phyloP scores from a whole-genome alignment of 2,888 invertebrate species.

The Megamerina dolium region DNA sequence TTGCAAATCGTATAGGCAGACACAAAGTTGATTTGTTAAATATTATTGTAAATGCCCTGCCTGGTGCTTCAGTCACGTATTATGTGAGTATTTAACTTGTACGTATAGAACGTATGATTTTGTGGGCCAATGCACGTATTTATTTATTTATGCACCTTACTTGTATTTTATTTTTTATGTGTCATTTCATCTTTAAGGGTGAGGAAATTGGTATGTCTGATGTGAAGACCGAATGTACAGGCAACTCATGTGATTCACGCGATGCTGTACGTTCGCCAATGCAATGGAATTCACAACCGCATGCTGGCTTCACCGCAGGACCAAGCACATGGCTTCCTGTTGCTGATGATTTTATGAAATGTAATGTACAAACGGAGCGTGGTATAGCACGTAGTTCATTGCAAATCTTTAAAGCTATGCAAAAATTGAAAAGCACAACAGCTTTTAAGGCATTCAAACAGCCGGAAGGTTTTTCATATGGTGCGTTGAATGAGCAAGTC shows the following conservation, averaged over 20 bases:
- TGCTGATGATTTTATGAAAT: slow-evolving; percentile 54
- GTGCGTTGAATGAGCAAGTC: slow-evolving; percentile 35
- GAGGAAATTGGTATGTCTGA: slow-evolving; percentile 65
- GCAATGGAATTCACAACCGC: slow-evolving; percentile 53
- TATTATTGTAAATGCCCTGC: slow-evolving; percentile 63
- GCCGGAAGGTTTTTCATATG: slow-evolving; percentile 32
- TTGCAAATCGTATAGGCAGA: slow-evolving; percentile 58
- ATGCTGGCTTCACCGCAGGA: slow-evolving; percentile 58
- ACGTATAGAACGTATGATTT: background rate
- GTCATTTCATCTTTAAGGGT: slow-evolving; percentile 44
- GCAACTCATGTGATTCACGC: slow-evolving; percentile 43
- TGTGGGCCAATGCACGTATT: no score
- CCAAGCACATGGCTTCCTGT: slow-evolving; percentile 62
- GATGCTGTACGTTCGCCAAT: slow-evolving; percentile 58
- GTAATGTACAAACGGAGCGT: slow-evolving; percentile 57
- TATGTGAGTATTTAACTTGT: slow-evolving; percentile 54
- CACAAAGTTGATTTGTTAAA: slow-evolving; percentile 63
- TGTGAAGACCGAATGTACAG: slow-evolving; percentile 44
- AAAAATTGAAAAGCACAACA: slow-evolving; percentile 50
- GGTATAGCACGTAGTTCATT: slow-evolving; percentile 52
- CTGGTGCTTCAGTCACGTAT: slow-evolving; percentile 74
- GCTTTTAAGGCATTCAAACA: slow-evolving; percentile 40
- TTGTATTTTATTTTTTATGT: no score
- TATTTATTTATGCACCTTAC: no score
- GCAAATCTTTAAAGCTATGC: slow-evolving; percentile 55